Evolutionary conservation across 2,888 invertebrate species (phyloP).

Genomic region (Anthophora plumipes): DNA sequence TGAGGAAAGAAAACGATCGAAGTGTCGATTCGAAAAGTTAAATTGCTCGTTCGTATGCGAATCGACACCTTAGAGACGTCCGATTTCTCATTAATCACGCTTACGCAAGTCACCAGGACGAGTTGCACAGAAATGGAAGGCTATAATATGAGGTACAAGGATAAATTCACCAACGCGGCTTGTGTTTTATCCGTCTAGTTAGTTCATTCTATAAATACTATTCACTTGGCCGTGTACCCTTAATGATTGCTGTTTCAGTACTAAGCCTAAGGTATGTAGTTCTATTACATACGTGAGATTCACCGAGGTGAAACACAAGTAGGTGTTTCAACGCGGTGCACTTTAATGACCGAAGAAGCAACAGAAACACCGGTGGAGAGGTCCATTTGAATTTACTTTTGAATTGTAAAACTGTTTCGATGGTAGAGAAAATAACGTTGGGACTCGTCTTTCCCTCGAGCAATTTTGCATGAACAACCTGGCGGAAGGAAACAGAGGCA

Average conservation of each 20-base stretch:
- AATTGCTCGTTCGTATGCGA: slow-evolving; percentile 2
- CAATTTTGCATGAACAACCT: slow-evolving; percentile 12
- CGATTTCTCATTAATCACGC: slow-evolving; percentile 16
- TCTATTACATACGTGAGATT: background rate
- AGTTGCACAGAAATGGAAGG: slow-evolving; percentile 1
- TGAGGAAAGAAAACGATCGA: no score
- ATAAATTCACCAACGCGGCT: background rate
- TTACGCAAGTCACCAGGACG: slow-evolving; percentile 26
- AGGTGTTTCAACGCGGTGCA: background rate
- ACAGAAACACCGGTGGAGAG: no score
- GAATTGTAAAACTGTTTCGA: background rate
- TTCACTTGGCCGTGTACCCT: background rate
- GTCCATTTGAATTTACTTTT: no score
- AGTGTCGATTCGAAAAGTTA: no score
- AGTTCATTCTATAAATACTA: background rate
- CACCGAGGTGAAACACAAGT: background rate
- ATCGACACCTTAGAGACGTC: background rate
- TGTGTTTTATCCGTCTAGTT: background rate
- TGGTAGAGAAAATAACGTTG: background rate
- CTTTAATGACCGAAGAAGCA: no score
- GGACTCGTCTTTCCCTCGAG: no score
- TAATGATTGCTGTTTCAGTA: background rate
- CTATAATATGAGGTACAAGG: background rate
- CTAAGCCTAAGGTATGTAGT: background rate
- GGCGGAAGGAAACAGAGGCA: slow-evolving; percentile 5